Evolutionary conservation across 1,140 invertebrate species (phyloP), one percentile per base, ranked within the genome.

Genomic region (Cherax destructor): DNA sequence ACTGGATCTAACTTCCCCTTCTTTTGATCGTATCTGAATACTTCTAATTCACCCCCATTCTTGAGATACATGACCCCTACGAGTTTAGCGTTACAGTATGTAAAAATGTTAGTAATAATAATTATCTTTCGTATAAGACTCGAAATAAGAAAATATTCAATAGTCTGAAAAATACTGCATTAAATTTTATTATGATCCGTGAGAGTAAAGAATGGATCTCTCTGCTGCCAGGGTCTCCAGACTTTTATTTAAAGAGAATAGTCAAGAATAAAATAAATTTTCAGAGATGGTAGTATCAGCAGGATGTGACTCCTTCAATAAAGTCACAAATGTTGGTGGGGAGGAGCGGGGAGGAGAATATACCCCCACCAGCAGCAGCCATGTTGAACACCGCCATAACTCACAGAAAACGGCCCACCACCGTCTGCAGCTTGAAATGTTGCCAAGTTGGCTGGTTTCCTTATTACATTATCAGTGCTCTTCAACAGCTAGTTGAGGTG

Each of bases 361-460:
- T 72, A 47, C 52, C 9, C n/a, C 52, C n/a, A 21, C 41, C 52
- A 21, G 21, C 11, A 49, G 11, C 24, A 50, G 83, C 83, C 59
- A 65, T 84, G 83, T 84, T 72, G 83, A 72, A 84, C 65, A 84
- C 59, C 65, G 21, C 83, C 83, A 84, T 84, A 84, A 84, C 83
- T 84, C 83, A 72, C 59, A 84, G 83, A 84, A 84, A 84, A 84
- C 83, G 83, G 83, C 47, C 59, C 41, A 49, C 41, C 61, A 84
- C 83, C 83, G 69, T 50, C 59, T 84, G 83, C 10, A 69, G 49
- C 65, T 84, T 49, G 59, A 69, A 84, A 41, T 84, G 83, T 61
- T 84, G 83, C 83, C 83, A 69, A 84, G 41, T 84, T 47, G 24
- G 59, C 18, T 0, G 3, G 41, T 69, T 84, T 84, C 30, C 41